phyloP scores from a whole-genome alignment of 2,113 vertebrate species.

The Brachyhypopomus gauderio region DNA sequence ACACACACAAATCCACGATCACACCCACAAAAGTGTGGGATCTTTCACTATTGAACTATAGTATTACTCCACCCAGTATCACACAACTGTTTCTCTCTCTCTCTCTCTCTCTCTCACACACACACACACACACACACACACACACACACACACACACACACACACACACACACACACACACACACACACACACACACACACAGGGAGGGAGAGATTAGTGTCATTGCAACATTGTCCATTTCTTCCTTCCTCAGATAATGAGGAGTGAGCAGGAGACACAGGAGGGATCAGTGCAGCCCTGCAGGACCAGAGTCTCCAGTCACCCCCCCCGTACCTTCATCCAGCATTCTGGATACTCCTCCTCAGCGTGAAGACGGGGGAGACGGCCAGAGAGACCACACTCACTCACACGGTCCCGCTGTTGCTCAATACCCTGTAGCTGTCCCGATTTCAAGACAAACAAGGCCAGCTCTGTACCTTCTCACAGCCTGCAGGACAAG shows the following conservation, averaged over 20 bases:
- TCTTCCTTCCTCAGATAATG: conserved; percentile 63
- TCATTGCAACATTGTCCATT: conserved; percentile 54
- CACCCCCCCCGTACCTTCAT: conserved; percentile 1
- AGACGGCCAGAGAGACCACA: conserved; percentile 10
- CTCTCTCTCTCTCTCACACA: conserved; percentile 30
- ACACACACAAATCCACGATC: conserved; percentile 57
- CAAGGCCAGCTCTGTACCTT: conserved; percentile 20
- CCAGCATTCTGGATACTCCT: conserved; percentile 4
- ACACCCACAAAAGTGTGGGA: background rate
- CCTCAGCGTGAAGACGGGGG: background rate
- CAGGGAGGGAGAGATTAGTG: conserved; percentile 55
- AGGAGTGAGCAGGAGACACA: background rate
- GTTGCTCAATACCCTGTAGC: conserved; percentile 39
- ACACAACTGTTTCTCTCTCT: conserved; percentile 1
- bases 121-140: conserved; percentile 16
- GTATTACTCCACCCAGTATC: conserved; percentile 49
- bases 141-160: too few relatives aligned
- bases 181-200: background rate
- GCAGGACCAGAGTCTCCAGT: conserved; percentile 48
- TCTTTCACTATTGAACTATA: conserved; percentile 36
- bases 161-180: background rate
- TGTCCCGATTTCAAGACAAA: conserved; percentile 33
- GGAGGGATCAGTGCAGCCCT: conserved; percentile 47
- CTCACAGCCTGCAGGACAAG: conserved; percentile 33
- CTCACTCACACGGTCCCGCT: conserved; percentile 6